A percentile compares a stretch with the other conserved stretches of the same genome.
Evolutionary conservation across 2,113 vertebrate species (phyloP).

Genomic region (Scopus umbretta): DNA sequence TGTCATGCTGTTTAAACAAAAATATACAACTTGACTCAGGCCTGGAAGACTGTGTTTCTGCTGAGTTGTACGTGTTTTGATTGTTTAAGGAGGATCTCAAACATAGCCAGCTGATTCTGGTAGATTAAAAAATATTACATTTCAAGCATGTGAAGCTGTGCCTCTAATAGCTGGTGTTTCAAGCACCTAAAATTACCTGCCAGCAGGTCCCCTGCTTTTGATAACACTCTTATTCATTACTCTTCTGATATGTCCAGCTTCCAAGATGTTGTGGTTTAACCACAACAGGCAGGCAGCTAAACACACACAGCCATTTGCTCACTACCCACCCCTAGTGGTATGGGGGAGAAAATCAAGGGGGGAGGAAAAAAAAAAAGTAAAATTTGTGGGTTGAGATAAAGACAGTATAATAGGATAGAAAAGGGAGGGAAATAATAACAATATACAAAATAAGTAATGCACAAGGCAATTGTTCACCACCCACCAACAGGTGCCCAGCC

Average conservation of each 20-base stretch:
- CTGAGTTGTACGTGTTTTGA: neutral
- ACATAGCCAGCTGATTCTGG: neutral
- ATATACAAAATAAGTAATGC: too few relatives aligned
- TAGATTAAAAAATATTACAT: neutral
- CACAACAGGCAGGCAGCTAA: too few relatives aligned
- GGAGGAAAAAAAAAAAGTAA: too few relatives aligned
- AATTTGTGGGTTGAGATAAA: too few relatives aligned
- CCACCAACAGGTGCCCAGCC: too few relatives aligned
- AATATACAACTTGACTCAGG: neutral
- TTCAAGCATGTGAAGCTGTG: neutral
- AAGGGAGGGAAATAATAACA: too few relatives aligned
- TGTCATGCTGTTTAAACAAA: neutral
- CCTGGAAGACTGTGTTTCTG: neutral
- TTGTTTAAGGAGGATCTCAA: neutral
- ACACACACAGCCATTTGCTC: too few relatives aligned
- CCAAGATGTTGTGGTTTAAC: neutral
- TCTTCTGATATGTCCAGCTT: neutral
- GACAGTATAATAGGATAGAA: too few relatives aligned
- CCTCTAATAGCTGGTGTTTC: neutral
- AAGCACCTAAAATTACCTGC: neutral
- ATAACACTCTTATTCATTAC: neutral
- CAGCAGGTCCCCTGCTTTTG: neutral
- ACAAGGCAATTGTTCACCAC: too few relatives aligned
- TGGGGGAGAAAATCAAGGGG: too few relatives aligned
- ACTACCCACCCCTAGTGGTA: too few relatives aligned